Base-by-base conservation (phyloP, 37 sponge, comb jelly and placozoan species). In the Beroe ovata region DNA sequence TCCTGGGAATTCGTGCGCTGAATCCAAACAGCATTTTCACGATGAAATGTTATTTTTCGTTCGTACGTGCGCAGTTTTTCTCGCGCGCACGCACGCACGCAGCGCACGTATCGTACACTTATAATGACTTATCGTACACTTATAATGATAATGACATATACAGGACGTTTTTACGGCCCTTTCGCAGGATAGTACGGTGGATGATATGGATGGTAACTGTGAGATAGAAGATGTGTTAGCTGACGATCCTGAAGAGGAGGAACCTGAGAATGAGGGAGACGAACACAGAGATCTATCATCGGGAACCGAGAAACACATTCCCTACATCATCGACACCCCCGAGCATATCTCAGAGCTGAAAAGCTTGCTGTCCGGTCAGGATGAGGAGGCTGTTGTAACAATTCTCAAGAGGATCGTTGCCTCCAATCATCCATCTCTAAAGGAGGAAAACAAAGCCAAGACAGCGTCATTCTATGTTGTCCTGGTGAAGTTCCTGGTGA, bases 391-490 rank as follows among this genome's bases (percentile, higher is more conserved):
- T 40, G 54, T 32, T 16, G 89, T 61, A 39, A 92, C 92, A 8
- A 92, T 91, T 21, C 60, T 93, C 6, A 91, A 91, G 20, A 91
- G 94, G 29, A 91, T 95, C 29, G 88, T 84, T 28, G 42, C 91
- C 0, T 91, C 91, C 38, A 66, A 93, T 60, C 94, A 92, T 29
- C 93, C 90, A 8, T 91, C 94, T 18, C 64, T 93, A 4, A 60
- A 69, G 28, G 88, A 88, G 33, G 77, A 90, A 21, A 95, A 93
- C 64, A 93, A 90, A 64, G 38, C 47, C 14, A 91, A 91, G 64
- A 63, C 93, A 20, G 89, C 63, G 1, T 20, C 42, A 25, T 63
- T 89, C 19, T 89, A 89, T 19, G 64, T 89, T 16, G 54, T 77
- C 14, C 47, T 77, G 35, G 41, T 77, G 1, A 77, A 77, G 54